Evolutionary conservation across 1,140 invertebrate species (phyloP), one percentile per base, ranked within the genome.

Genomic region (Brachionus manjavacas): DNA sequence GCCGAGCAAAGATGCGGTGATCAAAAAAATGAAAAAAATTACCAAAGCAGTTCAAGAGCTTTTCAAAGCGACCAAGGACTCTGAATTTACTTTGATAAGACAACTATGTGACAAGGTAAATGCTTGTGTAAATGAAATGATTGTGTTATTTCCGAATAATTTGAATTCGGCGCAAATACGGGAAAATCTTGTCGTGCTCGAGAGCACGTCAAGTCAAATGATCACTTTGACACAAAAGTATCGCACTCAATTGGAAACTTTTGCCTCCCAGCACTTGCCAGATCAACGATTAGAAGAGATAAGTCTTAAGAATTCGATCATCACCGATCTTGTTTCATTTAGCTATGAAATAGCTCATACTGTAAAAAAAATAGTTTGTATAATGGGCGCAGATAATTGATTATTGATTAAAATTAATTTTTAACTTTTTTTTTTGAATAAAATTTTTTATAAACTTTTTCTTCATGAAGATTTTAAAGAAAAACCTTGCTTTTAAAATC

Each of bases 1-100:
- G 23, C 79, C 79, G 3, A 43, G 49, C 39, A 81, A 81, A 81
- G 79, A 81, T 41, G 20, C 41, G n/a, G 64, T 81, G 7, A 68
- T 81, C 4, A 81, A 81, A 81, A 81, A 81, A 46, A 81, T 81
- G 79, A 81, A 81, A 81, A 81, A 81, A 60, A 81, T 81, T 25
- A 81, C 79, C 23, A 81, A 81, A 81, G 23, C 79, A 23, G 79
- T 81, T 9, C 79, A 81, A 81, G 79, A 81, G n/a, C 41, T 81
- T 25, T 81, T 81, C 79, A 81, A 81, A 43, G 79, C 79, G 2
- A 81, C 79, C 39, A 81, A 81, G 25, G 49, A 81, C 55, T 39
- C 52, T 3, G 49, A 81, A 7, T 81, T 81, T 68, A 20, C 52
- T 14, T 55, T 25, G 0, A n/a, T 81, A 14, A 81, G 35, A 46